These are phyloP conservation scores for Metopolophium dirhodum DNA, from an alignment of 1,140 invertebrate genomes.

Conservation along the genomic window DNA sequence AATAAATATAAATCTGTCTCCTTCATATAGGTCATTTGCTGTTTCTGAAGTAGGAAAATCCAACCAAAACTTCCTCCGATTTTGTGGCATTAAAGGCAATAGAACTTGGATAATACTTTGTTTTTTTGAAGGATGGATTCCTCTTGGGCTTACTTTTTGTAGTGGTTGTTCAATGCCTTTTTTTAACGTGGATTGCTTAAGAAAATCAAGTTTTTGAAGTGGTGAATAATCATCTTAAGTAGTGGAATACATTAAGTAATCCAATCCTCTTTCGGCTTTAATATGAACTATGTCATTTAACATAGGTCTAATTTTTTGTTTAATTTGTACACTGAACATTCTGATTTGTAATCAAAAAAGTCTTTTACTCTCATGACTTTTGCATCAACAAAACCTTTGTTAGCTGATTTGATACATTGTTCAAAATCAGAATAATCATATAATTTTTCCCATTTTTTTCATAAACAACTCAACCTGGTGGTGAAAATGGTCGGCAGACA, in stretches of 20 bases:
- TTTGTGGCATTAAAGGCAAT: background rate
- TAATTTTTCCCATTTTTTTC: background rate
- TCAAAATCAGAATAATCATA: constrained; percentile 49
- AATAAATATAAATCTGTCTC: too few relatives aligned
- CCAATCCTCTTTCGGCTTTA: background rate
- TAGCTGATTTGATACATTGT: constrained; percentile 39
- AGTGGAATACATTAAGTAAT: background rate
- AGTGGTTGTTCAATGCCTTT: background rate
- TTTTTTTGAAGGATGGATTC: background rate
- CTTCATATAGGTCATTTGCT: too few relatives aligned
- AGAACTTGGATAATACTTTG: background rate
- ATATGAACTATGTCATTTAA: background rate
- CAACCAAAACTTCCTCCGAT: background rate
- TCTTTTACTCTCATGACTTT: background rate
- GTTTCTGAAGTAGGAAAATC: background rate
- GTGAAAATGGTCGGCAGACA: constrained; percentile 62
- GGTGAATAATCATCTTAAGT: background rate
- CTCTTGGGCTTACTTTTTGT: background rate
- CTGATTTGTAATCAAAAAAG: background rate
- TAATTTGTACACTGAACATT: background rate
- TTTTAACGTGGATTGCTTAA: background rate
- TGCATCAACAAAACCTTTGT: background rate
- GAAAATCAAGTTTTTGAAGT: background rate
- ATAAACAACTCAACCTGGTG: constrained; percentile 59
- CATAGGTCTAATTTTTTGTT: background rate